These are phyloP conservation scores for Oenanthe melanoleuca DNA, from an alignment of 2,113 vertebrate genomes.

Conservation along the genomic window DNA sequence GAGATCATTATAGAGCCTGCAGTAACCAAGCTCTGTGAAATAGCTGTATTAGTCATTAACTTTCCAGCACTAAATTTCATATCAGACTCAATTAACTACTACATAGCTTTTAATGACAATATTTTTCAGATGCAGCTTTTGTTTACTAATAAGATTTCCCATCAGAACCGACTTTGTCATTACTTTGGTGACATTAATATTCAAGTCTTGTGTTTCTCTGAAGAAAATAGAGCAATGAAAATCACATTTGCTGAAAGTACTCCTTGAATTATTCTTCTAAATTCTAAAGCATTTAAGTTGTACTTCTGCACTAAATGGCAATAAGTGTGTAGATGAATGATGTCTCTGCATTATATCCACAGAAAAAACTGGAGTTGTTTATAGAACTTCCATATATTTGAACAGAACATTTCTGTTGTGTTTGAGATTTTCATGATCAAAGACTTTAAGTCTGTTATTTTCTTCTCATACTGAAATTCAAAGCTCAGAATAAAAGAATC, in stretches of 20 bases:
- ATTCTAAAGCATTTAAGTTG: conserved; percentile 61
- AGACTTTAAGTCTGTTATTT: conserved; percentile 4
- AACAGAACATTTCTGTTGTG: conserved; percentile 8
- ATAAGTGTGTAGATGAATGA: not conserved
- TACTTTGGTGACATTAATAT: conserved; percentile 71
- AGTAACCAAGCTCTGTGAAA: conserved; percentile 81
- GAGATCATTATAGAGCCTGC: conserved; percentile 76
- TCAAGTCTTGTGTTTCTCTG: conserved; percentile 66
- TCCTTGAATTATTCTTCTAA: conserved; percentile 63
- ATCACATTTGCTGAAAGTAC: conserved; percentile 66
- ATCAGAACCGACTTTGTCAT: conserved; percentile 65
- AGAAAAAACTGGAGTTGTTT: conserved; percentile 23
- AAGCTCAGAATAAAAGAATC: conserved; percentile 54
- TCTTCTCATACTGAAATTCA: conserved; percentile 60
- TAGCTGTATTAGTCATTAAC: conserved; percentile 82
- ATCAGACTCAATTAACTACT: conserved; percentile 84
- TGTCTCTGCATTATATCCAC: not conserved
- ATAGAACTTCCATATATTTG: conserved; percentile 22
- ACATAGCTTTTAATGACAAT: conserved; percentile 81
- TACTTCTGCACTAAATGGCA: conserved; percentile 61
- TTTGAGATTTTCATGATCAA: conserved; percentile 46
- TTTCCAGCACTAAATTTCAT: conserved; percentile 80
- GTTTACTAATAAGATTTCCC: conserved; percentile 81
- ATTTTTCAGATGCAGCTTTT: conserved; percentile 77
- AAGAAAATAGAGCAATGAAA: conserved; percentile 72